These are phyloP conservation scores for Butorides virescens DNA, from an alignment of 2,113 vertebrate species.

Conservation along the genomic window DNA sequence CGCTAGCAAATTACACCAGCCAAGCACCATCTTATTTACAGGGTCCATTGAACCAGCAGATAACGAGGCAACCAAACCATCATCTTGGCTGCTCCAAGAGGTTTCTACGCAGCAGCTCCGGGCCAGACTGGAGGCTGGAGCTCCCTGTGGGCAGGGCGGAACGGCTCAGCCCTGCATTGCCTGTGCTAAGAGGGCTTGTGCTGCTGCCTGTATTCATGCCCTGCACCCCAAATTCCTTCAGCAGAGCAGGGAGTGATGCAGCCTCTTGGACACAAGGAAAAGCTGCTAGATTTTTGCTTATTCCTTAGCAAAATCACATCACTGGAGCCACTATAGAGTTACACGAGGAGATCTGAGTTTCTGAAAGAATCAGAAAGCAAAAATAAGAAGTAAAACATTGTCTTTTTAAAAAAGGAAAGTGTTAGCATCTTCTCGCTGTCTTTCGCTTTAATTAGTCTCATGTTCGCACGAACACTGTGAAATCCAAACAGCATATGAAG, in stretches of 20 bases:
- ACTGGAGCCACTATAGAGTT: not conserved
- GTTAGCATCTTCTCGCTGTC: not conserved
- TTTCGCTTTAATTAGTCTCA: not conserved
- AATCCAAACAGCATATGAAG: not conserved
- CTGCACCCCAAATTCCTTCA: not conserved
- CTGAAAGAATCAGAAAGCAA: not conserved
- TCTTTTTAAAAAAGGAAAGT: not conserved
- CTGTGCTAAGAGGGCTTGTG: not conserved
- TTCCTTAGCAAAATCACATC: not conserved
- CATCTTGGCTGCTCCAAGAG: not conserved
- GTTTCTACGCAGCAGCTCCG: not conserved
- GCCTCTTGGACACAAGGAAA: not conserved
- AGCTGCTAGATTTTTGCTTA: not conserved
- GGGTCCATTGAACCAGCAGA: not conserved
- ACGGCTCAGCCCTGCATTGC: not conserved
- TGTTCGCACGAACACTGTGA: not conserved
- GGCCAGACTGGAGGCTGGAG: not conserved
- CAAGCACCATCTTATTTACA: not conserved
- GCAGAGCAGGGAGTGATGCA: not conserved
- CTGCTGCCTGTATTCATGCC: not conserved
- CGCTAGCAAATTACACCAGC: not conserved
- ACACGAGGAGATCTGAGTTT: not conserved
- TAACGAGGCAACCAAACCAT: not conserved
- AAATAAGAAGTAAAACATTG: not conserved
- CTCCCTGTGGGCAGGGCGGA: not conserved